Conservation (phyloP, 2,888 invertebrate species). For the Plusia festucae region DNA sequence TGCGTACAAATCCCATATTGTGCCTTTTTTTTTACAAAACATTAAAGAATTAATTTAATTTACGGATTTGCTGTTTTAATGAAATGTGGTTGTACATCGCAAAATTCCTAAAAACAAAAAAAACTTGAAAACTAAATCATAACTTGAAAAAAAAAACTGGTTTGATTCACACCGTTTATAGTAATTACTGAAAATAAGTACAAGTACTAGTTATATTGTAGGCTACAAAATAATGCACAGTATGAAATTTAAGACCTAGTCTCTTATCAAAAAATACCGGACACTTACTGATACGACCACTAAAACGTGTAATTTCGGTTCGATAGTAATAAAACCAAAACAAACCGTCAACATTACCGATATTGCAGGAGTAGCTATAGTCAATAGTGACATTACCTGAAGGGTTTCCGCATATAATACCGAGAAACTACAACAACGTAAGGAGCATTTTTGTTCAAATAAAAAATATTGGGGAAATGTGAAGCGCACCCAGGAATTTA, state of each 20-base stretch:
- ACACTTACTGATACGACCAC: not conserved
- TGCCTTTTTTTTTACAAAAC: not conserved
- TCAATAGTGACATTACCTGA: slow-evolving; percentile 42
- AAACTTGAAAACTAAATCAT: too few species aligned
- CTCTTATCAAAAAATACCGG: not conserved
- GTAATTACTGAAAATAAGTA: too few species aligned
- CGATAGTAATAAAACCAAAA: slow-evolving; percentile 12
- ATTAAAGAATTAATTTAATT: not conserved
- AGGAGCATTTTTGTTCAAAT: slow-evolving; percentile 60
- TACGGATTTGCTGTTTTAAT: not conserved
- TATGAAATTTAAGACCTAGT: not conserved
- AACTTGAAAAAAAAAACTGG: too few species aligned
- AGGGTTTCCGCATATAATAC: slow-evolving; percentile 30
- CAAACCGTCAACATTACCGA: not conserved
- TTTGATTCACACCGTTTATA: too few species aligned
- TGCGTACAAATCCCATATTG: slow-evolving; percentile 11
- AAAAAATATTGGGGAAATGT: slow-evolving; percentile 55
- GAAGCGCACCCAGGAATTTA: slow-evolving; percentile 35
- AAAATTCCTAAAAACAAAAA: not conserved
- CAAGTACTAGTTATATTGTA: too few species aligned
- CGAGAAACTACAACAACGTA: slow-evolving; percentile 52
- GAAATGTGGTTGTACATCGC: not conserved
- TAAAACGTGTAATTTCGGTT: slow-evolving; percentile 23
- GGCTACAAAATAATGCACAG: too few species aligned
- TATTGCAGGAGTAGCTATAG: slow-evolving; percentile 26